Evolutionary conservation across 2,797 vertebrate genomes (phyloP).

Genomic region (Chaenodraco wilsoni): DNA sequence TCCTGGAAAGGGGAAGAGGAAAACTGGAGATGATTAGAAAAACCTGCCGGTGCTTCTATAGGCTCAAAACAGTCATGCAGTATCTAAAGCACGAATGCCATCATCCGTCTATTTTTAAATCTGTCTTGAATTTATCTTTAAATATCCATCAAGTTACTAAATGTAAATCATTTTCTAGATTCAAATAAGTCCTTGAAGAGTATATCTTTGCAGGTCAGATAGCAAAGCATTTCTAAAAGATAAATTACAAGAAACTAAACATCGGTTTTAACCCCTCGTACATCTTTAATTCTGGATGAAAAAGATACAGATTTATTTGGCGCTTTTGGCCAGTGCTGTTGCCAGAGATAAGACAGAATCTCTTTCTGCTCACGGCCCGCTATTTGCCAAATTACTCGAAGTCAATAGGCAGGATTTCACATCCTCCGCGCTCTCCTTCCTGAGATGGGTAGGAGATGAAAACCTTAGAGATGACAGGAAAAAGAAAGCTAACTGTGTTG

Average conservation of each 20-base stretch:
- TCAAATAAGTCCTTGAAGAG: conserved; percentile 8
- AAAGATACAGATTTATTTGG: conserved; percentile 40
- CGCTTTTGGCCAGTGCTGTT: conserved; percentile 22
- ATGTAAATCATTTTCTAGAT: background rate
- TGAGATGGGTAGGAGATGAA: conserved; percentile 65
- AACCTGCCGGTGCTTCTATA: conserved; percentile 3
- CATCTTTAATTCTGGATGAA: conserved; percentile 23
- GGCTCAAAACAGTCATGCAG: background rate
- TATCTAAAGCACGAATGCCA: background rate
- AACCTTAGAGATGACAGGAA: conserved; percentile 56
- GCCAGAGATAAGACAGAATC: conserved; percentile 43
- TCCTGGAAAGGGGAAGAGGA: background rate
- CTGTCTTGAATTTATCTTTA: background rate
- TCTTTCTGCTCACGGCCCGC: conserved; percentile 50
- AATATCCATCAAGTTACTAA: background rate
- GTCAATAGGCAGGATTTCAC: conserved; percentile 68
- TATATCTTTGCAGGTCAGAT: conserved; percentile 2
- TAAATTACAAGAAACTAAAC: conserved; percentile 14
- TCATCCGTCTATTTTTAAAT: background rate
- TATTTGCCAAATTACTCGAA: conserved; percentile 65
- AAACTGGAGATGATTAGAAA: conserved; percentile 11
- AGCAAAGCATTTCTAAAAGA: conserved; percentile 4
- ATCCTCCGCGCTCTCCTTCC: conserved; percentile 60
- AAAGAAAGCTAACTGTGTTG: conserved; percentile 58
- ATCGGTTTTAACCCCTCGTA: conserved; percentile 16